phyloP scores from a whole-genome alignment of 1,140 invertebrate genomes.

The Bilobella aurantiaca region DNA sequence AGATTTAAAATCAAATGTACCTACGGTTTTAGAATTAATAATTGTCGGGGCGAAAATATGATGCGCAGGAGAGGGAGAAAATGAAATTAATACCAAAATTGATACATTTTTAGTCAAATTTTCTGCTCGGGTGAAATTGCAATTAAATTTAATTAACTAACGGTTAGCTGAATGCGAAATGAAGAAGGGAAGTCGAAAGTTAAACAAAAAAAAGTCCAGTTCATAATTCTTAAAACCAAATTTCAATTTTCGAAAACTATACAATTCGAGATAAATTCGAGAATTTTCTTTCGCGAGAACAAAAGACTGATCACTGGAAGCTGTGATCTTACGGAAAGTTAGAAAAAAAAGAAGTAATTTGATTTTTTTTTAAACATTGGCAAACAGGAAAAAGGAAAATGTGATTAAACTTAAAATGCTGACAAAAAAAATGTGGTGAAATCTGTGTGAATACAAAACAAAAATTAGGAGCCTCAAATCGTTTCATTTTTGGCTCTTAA shows the following conservation, averaged over 20 bases:
- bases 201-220: not conserved
- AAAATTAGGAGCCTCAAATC: too few species aligned
- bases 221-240: not conserved
- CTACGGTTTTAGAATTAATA: not conserved
- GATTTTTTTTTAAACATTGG: not conserved
- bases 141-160: not conserved
- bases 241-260: not conserved
- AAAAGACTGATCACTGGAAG: slow-evolving; percentile 8
- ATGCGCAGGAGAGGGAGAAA: not conserved
- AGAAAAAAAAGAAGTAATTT: not conserved
- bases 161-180: not conserved
- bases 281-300: not conserved
- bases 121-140: not conserved
- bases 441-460: too few species aligned
- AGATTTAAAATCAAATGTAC: not conserved
- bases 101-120: slow-evolving; percentile 7
- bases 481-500: too few species aligned
- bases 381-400: not conserved
- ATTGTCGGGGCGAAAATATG: not conserved
- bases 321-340: not conserved
- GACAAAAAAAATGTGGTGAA: not conserved
- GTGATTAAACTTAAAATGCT: not conserved
- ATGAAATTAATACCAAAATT: not conserved
- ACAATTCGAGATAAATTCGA: not conserved
- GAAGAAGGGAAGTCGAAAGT: not conserved